phyloP scores from a whole-genome alignment of 1,140 invertebrate genomes.

The Paracyclopina nana region DNA sequence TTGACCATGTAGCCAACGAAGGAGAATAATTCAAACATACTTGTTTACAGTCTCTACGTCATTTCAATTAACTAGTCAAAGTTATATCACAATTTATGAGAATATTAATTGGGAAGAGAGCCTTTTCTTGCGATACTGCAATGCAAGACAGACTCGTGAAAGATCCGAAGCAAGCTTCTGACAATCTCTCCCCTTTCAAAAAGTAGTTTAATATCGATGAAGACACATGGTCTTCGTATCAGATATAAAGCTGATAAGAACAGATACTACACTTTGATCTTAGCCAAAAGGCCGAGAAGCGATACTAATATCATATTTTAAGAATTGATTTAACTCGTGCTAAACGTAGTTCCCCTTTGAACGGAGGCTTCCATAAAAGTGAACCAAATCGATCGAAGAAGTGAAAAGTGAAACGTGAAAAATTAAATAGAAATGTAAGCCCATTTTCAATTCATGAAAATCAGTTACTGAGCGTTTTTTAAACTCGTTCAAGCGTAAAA shows the following conservation, averaged over 20 bases:
- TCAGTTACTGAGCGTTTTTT: no score
- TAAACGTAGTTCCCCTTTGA: no score
- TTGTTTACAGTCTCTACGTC: no score
- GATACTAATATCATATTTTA: background rate
- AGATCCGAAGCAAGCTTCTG: conserved; percentile 17
- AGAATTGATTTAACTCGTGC: background rate
- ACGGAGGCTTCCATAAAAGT: no score
- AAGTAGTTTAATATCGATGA: conserved; percentile 19
- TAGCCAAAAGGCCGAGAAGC: conserved; percentile 18
- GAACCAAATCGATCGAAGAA: no score
- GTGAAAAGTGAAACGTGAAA: no score
- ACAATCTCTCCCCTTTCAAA: conserved; percentile 17
- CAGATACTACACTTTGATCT: conserved; percentile 18
- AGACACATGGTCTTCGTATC: conserved; percentile 19
- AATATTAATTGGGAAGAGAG: conserved; percentile 4
- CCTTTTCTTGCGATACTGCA: conserved; percentile 18
- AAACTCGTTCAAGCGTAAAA: no score
- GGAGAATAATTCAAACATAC: no score
- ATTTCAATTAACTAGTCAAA: no score
- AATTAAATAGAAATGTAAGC: no score
- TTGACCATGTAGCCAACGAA: no score
- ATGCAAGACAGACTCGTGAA: conserved; percentile 19
- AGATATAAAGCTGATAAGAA: conserved; percentile 19
- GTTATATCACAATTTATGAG: background rate
- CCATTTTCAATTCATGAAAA: no score